These are phyloP conservation scores for Egretta garzetta DNA, from an alignment of 2,113 vertebrate genomes.

Conservation along the genomic window DNA sequence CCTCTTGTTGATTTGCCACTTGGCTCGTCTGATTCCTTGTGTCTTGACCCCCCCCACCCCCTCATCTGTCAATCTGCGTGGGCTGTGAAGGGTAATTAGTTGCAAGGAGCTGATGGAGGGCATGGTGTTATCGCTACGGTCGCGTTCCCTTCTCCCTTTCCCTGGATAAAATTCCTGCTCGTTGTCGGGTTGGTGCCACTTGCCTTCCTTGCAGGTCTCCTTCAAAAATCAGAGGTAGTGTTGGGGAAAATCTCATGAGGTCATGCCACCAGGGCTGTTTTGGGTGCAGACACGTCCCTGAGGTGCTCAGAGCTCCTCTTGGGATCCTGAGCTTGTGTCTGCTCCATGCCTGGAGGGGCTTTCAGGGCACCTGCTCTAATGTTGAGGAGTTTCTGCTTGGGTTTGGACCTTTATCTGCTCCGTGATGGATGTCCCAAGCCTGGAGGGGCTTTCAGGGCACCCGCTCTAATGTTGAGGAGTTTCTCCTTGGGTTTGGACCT, in stretches of 20 bases:
- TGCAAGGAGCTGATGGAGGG: not conserved
- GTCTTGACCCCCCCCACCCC: not conserved
- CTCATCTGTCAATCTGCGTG: not conserved
- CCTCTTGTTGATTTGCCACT: slow-evolving; percentile 8
- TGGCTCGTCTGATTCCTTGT: not conserved
- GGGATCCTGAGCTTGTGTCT: not conserved
- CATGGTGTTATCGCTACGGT: not conserved
- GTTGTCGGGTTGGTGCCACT: fast-evolving
- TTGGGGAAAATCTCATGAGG: not conserved
- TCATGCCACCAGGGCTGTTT: no score
- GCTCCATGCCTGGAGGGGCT: not conserved
- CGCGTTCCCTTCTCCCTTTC: not conserved
- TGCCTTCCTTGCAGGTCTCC: not conserved
- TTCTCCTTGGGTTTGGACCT: not conserved
- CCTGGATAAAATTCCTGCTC: not conserved
- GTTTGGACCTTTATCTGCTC: not conserved
- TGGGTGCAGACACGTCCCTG: fast-evolving
- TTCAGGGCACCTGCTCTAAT: not conserved
- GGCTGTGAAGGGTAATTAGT: not conserved
- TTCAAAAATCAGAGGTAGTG: not conserved
- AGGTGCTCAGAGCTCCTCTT: not conserved
- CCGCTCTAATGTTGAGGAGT: not conserved
- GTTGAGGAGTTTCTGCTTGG: not conserved
- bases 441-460: not conserved
- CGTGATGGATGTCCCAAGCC: not conserved